Evolutionary conservation across 2,888 invertebrate species (phyloP).

Genomic region (Eulithis testata): DNA sequence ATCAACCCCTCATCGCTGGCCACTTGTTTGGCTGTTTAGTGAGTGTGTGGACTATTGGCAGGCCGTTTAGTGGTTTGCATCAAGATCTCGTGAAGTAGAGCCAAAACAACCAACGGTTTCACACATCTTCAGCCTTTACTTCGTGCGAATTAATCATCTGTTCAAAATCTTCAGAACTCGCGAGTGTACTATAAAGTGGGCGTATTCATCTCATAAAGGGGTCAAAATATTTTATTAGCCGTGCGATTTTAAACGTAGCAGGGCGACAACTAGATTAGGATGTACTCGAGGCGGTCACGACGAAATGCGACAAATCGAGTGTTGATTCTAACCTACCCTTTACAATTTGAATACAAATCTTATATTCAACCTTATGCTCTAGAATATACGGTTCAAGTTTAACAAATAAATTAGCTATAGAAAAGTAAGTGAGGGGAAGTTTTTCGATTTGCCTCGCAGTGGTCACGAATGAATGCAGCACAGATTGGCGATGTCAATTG

Average conservation of each 20-base stretch:
- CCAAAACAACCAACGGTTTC: too few relatives aligned
- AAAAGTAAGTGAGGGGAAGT: conserved; percentile 39
- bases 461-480: conserved; percentile 56
- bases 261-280: conserved; percentile 79
- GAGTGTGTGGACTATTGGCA: too few relatives aligned
- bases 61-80: too few relatives aligned
- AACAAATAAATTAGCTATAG: conserved; percentile 30
- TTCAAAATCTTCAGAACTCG: neutral
- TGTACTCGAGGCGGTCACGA: conserved; percentile 56
- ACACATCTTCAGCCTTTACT: too few relatives aligned
- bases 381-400: conserved; percentile 38
- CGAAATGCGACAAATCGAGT: conserved; percentile 62
- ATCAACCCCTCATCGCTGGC: too few relatives aligned
- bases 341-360: conserved; percentile 29
- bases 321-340: conserved; percentile 47
- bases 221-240: conserved; percentile 85
- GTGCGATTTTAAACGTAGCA: conserved; percentile 81
- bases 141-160: too few relatives aligned
- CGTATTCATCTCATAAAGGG: conserved; percentile 83
- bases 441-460: conserved; percentile 55
- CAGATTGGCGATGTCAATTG: conserved; percentile 56
- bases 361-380: conserved; percentile 18
- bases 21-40: too few relatives aligned
- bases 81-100: too few relatives aligned
- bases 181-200: conserved; percentile 73